Evolutionary conservation across 2,888 invertebrate genomes (phyloP), one percentile per base, ranked within the genome.

Genomic region (Apotomis capreana): DNA sequence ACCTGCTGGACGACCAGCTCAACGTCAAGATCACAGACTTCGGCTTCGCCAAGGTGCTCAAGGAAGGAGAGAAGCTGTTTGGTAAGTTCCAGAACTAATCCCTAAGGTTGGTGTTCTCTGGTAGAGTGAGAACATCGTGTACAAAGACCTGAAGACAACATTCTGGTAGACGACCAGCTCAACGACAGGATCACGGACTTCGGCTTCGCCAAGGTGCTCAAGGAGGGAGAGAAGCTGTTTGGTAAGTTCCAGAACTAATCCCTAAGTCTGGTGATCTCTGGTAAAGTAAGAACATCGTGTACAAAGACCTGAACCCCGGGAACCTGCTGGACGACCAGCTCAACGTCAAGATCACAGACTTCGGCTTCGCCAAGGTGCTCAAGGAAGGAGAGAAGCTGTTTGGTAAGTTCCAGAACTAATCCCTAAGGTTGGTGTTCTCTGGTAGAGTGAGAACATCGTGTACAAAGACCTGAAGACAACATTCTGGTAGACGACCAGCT

Each of bases 161-260:
- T 99, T 79, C 93, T 99, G 58, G 93, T 99, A 68, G 98, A 99
- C 86, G 98, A 99, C 85, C 97, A 97, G 92, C 95, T 98, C 80
- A 98, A 99, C 90, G 97, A 99, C 63, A 99, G 99, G 91, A 96
- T 99, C 77, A 99, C 99, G 0, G 99, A 99, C 92, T 99, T 99
- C 93, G 99, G 99, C 6, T 99, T 99, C 91, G 99, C 99, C 9
- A 95, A 95, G 87, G 94, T 96, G 80, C 93, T 99, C 51, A 94
- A 95, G 74, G 94, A 95, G 2, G 96, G 95, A 59, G 97, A 98
- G 87, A 95, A 96, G 83, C 89, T 98, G 71, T 96, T 95, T 86
- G 98, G 98, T 98, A 83, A 91, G 94, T 89, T 15, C 4, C 0
- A 10, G 5, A 44, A 44, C 8, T 0, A 0, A 15, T 15, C 1